Base-by-base conservation (phyloP, 2,797 vertebrate species). In the Danio kyathit region DNA sequence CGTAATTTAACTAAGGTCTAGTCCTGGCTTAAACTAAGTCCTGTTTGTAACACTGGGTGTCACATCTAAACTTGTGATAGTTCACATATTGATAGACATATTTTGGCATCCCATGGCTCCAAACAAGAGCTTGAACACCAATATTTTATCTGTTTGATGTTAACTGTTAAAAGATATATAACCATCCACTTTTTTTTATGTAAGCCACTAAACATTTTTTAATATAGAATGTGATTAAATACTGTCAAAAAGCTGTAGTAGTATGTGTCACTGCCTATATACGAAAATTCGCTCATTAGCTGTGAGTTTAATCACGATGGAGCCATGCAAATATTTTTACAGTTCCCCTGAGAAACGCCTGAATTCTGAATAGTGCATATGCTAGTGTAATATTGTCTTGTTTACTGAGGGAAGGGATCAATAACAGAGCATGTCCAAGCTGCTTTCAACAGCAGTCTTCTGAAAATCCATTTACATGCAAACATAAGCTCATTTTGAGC, bases 331-430 rank as follows among this genome's bases (percentile, higher is more conserved):
- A 70, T 41, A 17, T 52, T n/a, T 52, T 54, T 54, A 40, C 3
- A 70, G 10, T 54, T 41, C 6, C 10, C 38, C 29, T 7, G 49
- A 71, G 16, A 71, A 54, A 71, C 49, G 41, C 7, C 41, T 41
- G 12, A 14, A 40, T 63, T 80, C 59, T 80, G 40, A 54, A 38
- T 44, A 56, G 48, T 67, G 64, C 13, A 44, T 52, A 59, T 67
- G 52, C 11, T 38, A 59, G 66, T 48, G 19, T 63, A 51, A 48
- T 76, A 54, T 51, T 52, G 46, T 56, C 65, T 70, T 70, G 14
- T 71, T 71, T 51, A 57, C 51, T 14, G 46, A 40, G 63, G 49
- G 52, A 46, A 52, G 21, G 8, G 61, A 65, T 51, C 51, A 64
- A 54, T 54, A 51, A 14, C 21, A 40, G 19, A 71, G 41, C 48